These are phyloP conservation scores for Plectrocnemia conspersa DNA, from an alignment of 1,140 invertebrate species.

Conservation along the genomic window DNA sequence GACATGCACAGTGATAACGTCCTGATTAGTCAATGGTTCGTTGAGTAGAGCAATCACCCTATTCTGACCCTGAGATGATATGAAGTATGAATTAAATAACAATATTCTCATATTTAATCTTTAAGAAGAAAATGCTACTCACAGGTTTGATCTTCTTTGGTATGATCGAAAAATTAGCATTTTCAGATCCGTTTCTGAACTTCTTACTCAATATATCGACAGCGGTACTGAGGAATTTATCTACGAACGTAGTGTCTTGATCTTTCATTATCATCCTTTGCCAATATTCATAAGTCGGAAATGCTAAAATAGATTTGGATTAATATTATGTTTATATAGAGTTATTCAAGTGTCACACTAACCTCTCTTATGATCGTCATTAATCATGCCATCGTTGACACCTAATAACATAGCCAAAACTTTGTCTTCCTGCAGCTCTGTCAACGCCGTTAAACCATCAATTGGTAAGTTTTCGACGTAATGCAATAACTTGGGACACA, in stretches of 20 bases:
- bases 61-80: constrained; percentile 64
- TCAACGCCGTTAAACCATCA: constrained; percentile 54
- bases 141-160: constrained; percentile 78
- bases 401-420: constrained; percentile 75
- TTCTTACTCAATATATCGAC: constrained; percentile 66
- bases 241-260: constrained; percentile 75
- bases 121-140: constrained; percentile 37
- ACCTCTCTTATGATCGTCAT: constrained; percentile 55
- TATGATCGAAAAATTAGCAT: constrained; percentile 67
- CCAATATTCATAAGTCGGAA: constrained; percentile 71
- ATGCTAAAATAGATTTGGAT: constrained; percentile 45
- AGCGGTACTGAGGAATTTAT: constrained; percentile 70
- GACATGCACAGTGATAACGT: constrained; percentile 67
- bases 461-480: constrained; percentile 55
- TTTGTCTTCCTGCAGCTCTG: constrained; percentile 62
- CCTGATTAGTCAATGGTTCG: constrained; percentile 67
- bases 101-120: constrained; percentile 4
- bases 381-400: constrained; percentile 59
- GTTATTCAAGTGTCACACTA: constrained; percentile 18
- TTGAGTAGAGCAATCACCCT: constrained; percentile 74
- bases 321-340: neutral
- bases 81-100: constrained; percentile 18
- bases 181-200: constrained; percentile 57
- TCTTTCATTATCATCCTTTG: constrained; percentile 68
- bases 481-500: constrained; percentile 68